Evolutionary conservation across 1,140 invertebrate genomes (phyloP).

Genomic region (Camponotus pennsylvanicus): DNA sequence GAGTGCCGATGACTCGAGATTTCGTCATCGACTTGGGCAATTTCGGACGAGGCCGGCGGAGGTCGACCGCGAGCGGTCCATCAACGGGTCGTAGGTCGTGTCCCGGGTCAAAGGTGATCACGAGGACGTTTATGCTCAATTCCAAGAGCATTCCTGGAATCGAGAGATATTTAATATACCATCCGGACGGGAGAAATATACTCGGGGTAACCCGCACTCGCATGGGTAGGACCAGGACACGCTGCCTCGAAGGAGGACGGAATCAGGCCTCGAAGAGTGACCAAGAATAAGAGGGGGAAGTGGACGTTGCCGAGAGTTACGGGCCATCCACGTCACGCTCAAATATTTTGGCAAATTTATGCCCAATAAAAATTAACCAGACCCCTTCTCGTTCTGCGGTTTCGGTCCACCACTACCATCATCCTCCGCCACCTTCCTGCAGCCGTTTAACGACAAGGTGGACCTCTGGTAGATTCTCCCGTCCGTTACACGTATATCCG

Average conservation of each 20-base stretch:
- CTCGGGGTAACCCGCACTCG: constrained; percentile 16
- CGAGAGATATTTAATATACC: constrained; percentile 72
- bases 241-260: constrained; percentile 42
- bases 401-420: constrained; percentile 63
- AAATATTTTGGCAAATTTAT: constrained; percentile 85
- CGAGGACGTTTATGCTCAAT: constrained; percentile 64
- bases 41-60: constrained; percentile 25
- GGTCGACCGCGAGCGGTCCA: constrained; percentile 55
- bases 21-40: constrained; percentile 15
- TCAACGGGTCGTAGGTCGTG: constrained; percentile 64
- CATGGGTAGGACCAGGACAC: constrained; percentile 43
- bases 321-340: constrained; percentile 81
- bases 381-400: constrained; percentile 75
- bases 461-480: constrained; percentile 69
- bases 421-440: constrained; percentile 57
- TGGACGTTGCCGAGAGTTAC: constrained; percentile 78
- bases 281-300: constrained; percentile 12
- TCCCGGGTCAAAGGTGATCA: constrained; percentile 64
- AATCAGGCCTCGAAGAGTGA: constrained; percentile 41
- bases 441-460: constrained; percentile 81
- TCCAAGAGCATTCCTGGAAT: constrained; percentile 72
- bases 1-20: neutral
- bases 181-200: constrained; percentile 21
- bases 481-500: constrained; percentile 58
- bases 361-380: constrained; percentile 85